A percentile compares a stretch with the other conserved stretches of the same genome.
Conservation (phyloP, 2,888 invertebrate species). For the Rhagonycha fulva region DNA sequence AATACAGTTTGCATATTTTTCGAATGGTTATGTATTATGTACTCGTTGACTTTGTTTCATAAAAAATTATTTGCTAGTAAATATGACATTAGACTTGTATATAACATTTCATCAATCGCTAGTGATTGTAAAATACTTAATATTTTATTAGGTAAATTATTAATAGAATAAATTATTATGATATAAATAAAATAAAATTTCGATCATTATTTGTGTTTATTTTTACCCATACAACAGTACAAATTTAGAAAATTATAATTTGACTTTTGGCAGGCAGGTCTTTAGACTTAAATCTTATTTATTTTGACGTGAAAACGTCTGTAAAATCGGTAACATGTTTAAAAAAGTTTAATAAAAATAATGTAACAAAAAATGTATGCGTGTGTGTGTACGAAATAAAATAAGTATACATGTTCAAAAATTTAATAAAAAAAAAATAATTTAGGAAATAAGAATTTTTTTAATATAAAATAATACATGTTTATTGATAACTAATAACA, state of each 20-base stretch:
- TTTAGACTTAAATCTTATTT: too few species aligned
- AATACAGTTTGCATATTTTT: neutral
- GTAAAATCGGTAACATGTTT: too few species aligned
- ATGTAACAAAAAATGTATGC: too few species aligned
- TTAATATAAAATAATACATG: too few species aligned
- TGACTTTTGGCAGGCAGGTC: neutral
- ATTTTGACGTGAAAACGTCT: too few species aligned
- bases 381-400: too few species aligned
- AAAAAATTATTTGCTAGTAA: neutral
- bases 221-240: neutral
- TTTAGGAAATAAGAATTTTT: too few species aligned
- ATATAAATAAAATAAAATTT: slow-evolving; percentile 18
- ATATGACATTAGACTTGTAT: slow-evolving; percentile 16
- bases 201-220: neutral
- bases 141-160: slow-evolving; percentile 23
- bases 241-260: too few species aligned
- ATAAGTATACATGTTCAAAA: too few species aligned
- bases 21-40: neutral
- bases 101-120: slow-evolving; percentile 24
- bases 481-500: too few species aligned
- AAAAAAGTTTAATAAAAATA: too few species aligned
- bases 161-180: slow-evolving; percentile 17
- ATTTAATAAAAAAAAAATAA: too few species aligned
- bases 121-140: slow-evolving; percentile 26
- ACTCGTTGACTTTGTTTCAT: neutral